phyloP scores from a whole-genome alignment of 2,113 vertebrate genomes.

The Chunga burmeisteri region DNA sequence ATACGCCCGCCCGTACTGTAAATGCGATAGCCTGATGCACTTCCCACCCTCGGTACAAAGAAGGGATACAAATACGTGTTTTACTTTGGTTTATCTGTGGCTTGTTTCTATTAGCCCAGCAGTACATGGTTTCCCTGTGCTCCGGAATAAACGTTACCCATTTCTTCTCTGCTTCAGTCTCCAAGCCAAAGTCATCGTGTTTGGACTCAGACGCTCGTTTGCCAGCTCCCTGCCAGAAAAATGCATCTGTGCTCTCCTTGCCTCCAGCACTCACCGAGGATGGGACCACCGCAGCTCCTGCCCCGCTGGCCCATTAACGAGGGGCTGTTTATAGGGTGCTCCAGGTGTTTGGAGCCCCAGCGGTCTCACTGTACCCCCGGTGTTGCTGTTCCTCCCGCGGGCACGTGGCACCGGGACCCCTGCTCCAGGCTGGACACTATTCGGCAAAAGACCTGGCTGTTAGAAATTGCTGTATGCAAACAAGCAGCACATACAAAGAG shows the following conservation, averaged over 20 bases:
- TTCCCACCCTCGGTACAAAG: background rate
- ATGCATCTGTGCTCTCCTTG: background rate
- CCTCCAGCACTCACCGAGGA: background rate
- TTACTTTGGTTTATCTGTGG: background rate
- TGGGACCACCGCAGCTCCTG: background rate
- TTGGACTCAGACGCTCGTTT: background rate
- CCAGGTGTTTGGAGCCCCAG: no score
- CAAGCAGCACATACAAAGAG: accelerated
- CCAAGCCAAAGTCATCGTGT: background rate
- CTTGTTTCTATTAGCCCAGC: background rate
- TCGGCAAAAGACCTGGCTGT: no score
- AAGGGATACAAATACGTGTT: background rate
- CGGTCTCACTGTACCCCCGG: background rate
- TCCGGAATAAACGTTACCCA: accelerated
- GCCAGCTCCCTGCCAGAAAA: background rate
- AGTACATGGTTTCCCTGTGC: background rate
- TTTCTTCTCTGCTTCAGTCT: background rate
- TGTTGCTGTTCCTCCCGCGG: background rate
- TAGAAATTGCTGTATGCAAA: background rate
- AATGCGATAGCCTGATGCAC: no score
- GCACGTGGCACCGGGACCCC: background rate
- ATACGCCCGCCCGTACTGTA: no score
- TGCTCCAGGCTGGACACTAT: background rate
- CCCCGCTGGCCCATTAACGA: background rate
- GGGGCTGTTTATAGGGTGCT: no score